These are phyloP conservation scores for Parnassius smintheus DNA, from an alignment of 2,888 invertebrate genomes.

Conservation along the genomic window DNA sequence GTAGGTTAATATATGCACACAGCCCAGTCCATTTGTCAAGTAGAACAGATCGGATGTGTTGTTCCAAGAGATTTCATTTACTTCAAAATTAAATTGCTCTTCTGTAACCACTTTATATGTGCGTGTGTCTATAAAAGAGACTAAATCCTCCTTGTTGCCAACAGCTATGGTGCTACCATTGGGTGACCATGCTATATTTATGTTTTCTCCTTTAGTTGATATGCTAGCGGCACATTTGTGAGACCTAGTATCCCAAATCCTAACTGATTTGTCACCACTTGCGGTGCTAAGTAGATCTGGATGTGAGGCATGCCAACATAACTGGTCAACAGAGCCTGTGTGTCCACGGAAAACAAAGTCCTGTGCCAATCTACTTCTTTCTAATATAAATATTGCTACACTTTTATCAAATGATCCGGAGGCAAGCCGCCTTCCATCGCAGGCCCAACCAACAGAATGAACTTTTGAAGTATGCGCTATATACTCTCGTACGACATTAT, in stretches of 20 bases:
- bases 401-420: slow-evolving; percentile 98
- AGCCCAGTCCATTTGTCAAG: slow-evolving; percentile 96
- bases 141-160: slow-evolving; percentile 98
- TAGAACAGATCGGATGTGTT: slow-evolving; percentile 96
- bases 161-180: slow-evolving; percentile 98
- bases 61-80: slow-evolving; percentile 99
- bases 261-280: slow-evolving; percentile 97
- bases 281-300: slow-evolving; percentile 96
- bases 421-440: slow-evolving; percentile 94
- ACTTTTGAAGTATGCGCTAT: slow-evolving; percentile 95
- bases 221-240: slow-evolving; percentile 94
- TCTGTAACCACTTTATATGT: slow-evolving; percentile 92
- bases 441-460: slow-evolving; percentile 98
- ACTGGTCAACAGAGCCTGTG: slow-evolving; percentile 97
- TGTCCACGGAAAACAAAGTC: slow-evolving; percentile 95
- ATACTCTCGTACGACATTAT: slow-evolving; percentile 92
- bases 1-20: slow-evolving; percentile 95
- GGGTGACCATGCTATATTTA: slow-evolving; percentile 99
- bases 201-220: slow-evolving; percentile 97
- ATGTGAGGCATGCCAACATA: slow-evolving; percentile 97
- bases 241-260: slow-evolving; percentile 97
- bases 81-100: slow-evolving; percentile 98
- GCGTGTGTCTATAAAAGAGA: slow-evolving; percentile 96
- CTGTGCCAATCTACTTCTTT: slow-evolving; percentile 89
- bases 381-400: slow-evolving; percentile 93